Evolutionary conservation across 2,797 vertebrate genomes (phyloP).

Genomic region (Lepus oiostolus): DNA sequence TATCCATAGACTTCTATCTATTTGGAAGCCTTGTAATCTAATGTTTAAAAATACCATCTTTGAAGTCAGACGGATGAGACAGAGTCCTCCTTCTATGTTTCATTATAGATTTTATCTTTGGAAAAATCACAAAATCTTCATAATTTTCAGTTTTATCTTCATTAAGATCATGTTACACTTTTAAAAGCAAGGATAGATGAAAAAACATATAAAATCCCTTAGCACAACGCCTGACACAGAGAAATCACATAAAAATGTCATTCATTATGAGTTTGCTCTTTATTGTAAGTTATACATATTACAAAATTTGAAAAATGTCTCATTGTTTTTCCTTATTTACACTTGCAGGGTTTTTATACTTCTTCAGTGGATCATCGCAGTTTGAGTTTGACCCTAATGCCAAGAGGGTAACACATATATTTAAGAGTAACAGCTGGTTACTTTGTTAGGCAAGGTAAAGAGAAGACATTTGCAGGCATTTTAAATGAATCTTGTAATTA

Average conservation of each 20-base stretch:
- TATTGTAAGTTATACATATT: not conserved
- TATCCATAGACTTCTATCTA: not conserved
- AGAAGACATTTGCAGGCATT: not conserved
- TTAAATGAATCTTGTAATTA: not conserved
- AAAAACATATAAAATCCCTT: not conserved
- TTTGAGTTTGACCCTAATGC: slow-evolving; percentile 83
- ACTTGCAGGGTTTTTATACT: slow-evolving; percentile 87
- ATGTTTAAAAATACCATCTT: not conserved
- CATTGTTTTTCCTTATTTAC: slow-evolving; percentile 23
- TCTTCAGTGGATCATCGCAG: slow-evolving; percentile 86
- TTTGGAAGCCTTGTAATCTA: not conserved
- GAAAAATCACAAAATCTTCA: not conserved
- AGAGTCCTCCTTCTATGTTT: not conserved
- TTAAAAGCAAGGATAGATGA: not conserved
- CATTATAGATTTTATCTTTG: not conserved
- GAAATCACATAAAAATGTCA: not conserved
- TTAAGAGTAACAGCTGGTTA: slow-evolving; percentile 87
- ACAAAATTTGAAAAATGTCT: not conserved
- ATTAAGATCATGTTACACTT: not conserved
- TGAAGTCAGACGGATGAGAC: not conserved
- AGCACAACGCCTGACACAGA: not conserved
- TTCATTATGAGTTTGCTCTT: not conserved
- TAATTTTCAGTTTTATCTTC: not conserved
- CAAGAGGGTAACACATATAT: slow-evolving; percentile 73
- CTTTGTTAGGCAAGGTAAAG: slow-evolving; percentile 74